Conservation (phyloP, 1,140 invertebrate species). For the Pseudomyrmex gracilis region DNA sequence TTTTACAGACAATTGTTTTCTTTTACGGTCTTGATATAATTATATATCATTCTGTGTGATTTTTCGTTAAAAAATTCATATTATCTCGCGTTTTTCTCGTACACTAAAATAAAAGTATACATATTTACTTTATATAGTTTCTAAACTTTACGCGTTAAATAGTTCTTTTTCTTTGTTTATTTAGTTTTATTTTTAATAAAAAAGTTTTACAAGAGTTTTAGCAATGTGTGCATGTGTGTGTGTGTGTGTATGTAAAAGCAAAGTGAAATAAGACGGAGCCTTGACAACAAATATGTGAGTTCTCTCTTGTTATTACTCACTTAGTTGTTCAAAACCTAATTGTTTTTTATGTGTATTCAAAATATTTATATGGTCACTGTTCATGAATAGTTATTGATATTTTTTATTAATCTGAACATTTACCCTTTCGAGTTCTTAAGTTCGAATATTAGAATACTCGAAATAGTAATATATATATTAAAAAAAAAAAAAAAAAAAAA, state of each 20-base stretch:
- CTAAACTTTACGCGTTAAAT: not conserved
- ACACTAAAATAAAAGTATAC: not conserved
- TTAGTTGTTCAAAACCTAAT: not conserved
- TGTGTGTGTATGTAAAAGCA: not conserved
- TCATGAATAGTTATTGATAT: not conserved
- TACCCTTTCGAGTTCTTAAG: not conserved
- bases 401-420: constrained; percentile 7
- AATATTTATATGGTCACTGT: constrained; percentile 25
- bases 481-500: constrained; percentile 1
- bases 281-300: constrained; percentile 36
- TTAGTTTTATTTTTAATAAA: not conserved
- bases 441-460: not conserved
- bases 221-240: no score
- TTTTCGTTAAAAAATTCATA: not conserved
- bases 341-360: constrained; percentile 1
- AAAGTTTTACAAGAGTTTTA: constrained; percentile 19
- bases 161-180: not conserved
- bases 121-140: not conserved
- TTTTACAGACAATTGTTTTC: not conserved
- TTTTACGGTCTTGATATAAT: not conserved
- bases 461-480: constrained; percentile 9
- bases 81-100: constrained; percentile 2
- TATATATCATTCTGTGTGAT: constrained; percentile 15
- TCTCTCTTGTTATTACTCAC: not conserved
- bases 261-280: constrained; percentile 30